Evolutionary conservation across 2,113 vertebrate genomes (phyloP).

Genomic region (Delphinapterus leucas): DNA sequence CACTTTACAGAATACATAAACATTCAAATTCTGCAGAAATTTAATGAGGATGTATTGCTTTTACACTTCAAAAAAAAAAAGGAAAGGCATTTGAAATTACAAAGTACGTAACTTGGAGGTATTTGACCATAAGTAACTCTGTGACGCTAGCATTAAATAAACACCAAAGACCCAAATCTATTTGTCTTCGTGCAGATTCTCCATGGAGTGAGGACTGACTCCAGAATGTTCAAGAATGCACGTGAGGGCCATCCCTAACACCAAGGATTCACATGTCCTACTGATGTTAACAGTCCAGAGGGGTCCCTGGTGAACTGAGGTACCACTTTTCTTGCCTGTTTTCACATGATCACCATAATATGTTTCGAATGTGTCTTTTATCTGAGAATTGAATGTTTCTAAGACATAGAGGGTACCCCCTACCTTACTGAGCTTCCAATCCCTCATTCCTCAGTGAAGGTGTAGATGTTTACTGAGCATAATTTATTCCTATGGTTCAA

Average conservation of each 20-base stretch:
- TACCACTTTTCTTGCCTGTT: neutral
- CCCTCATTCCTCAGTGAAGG: neutral
- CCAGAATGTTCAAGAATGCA: neutral
- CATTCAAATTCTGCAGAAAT: neutral
- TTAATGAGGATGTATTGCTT: neutral
- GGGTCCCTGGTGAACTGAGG: no score
- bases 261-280: no score
- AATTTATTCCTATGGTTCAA: neutral
- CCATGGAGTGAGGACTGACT: no score
- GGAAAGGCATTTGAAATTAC: neutral
- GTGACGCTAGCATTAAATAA: neutral
- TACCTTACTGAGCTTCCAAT: neutral
- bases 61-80: neutral
- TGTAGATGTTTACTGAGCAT: neutral
- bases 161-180: fast-evolving
- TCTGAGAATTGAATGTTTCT: no score
- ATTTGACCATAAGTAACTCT: neutral
- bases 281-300: fast-evolving
- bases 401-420: neutral
- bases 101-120: neutral
- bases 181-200: neutral
- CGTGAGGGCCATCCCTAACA: fast-evolving
- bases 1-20: neutral
- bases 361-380: neutral
- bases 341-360: fast-evolving